Evolutionary conservation across 2,113 vertebrate genomes (phyloP), one percentile per base, ranked within the genome.

Genomic region (Hystrix brachyura): DNA sequence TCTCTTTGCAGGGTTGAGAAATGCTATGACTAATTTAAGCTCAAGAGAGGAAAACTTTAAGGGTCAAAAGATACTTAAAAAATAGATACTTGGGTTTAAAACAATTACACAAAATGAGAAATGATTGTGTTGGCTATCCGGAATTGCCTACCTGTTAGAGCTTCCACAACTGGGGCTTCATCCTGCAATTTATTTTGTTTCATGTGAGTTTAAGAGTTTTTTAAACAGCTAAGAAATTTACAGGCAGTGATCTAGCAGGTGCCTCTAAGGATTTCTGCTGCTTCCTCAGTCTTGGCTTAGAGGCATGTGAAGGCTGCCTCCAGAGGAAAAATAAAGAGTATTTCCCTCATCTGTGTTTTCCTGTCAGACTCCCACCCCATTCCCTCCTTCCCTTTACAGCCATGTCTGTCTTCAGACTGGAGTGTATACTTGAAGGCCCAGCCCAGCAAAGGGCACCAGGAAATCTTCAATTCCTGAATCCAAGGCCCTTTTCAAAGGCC

Each of bases 1-100:
- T 83, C 80, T 92, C 78, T 90, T 94, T 69, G 81, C 38, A 94
- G 90, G 55, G 69, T 94, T n/a, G 72, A 82, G 25, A 93, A 92
- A 86, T 48, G 7, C 79, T 48, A 23, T n/a, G 14, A 53, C 59
- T 96, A 72, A 74, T 74, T 93, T 94, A 94, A 93, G 51, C 67
- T 59, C 86, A 64, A 87, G 76, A 23, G 76, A 94, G 46, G 87
- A 94, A 91, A 86, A 15, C 7, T 7, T n/a, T 48, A 79, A 81
- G 34, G 48, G 32, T 65, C 57, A 80, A 94, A 91, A 86, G 80
- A 90, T 71, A 57, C 64, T 83, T 25, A 17, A 81, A 90, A 82
- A 67, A 86, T 72, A 9, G 48, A 48, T 65, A 15, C 18, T 80
- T 84, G 38, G n/a, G 43, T 91, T 65, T 60, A 80, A 88, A 51